Evolutionary conservation across 1,140 invertebrate genomes (phyloP).

Genomic region (Pteromalus puparum): DNA sequence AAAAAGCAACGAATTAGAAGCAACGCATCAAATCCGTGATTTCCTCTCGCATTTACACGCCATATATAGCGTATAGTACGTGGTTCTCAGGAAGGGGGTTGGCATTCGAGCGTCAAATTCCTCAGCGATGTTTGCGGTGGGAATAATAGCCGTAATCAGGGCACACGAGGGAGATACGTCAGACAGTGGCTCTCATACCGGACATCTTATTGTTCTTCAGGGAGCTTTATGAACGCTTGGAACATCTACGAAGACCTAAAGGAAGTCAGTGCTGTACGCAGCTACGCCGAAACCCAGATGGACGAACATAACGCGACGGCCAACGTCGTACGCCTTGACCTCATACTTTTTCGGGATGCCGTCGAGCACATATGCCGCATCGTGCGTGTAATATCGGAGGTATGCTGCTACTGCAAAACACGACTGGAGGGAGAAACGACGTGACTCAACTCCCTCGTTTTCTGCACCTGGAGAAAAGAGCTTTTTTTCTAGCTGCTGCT

Average conservation of each 20-base stretch:
- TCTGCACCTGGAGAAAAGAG: conserved; percentile 16
- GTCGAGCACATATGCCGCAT: conserved; percentile 90
- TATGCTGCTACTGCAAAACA: conserved; percentile 37
- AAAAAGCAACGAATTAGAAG: neutral
- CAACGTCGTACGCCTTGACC: conserved; percentile 84
- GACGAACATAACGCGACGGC: conserved; percentile 87
- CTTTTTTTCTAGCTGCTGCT: conserved; percentile 19
- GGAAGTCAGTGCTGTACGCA: conserved; percentile 79
- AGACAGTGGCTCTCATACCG: neutral
- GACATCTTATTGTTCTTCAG: conserved; percentile 61
- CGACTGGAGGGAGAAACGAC: neutral
- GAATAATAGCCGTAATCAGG: neutral
- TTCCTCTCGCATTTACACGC: neutral
- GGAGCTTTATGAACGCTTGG: conserved; percentile 84
- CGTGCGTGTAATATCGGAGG: conserved; percentile 87
- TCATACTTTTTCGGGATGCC: conserved; percentile 89
- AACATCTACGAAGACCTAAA: conserved; percentile 86
- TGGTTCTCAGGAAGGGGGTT: too few relatives aligned
- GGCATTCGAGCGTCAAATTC: too few relatives aligned
- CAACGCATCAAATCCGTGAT: neutral
- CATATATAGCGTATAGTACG: too few relatives aligned
- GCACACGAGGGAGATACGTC: neutral
- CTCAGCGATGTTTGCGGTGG: neutral
- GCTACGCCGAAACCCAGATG: conserved; percentile 81
- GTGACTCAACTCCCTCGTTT: conserved; percentile 35